Percentiles rank a stretch among this genome's conserved stretches.
These are phyloP conservation scores for Actenoides lindsayi DNA, from an alignment of 2,113 vertebrate species.

Conservation along the genomic window DNA sequence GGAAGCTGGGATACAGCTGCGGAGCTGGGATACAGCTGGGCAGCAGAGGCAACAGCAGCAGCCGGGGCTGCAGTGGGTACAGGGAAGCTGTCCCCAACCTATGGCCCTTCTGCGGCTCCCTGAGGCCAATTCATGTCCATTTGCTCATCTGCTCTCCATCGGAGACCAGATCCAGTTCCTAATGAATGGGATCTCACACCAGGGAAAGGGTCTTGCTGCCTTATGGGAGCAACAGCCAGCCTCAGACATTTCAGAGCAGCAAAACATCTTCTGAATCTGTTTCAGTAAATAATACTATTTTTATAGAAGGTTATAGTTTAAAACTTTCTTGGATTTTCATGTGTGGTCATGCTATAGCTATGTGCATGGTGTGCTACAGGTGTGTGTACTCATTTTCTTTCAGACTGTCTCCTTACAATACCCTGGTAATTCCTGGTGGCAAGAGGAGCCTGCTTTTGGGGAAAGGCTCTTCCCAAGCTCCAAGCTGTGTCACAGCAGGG, in stretches of 20 bases:
- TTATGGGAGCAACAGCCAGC: accelerated
- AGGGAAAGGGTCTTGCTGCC: background rate
- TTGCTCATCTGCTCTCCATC: background rate
- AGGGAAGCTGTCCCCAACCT: background rate
- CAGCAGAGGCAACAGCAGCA: background rate
- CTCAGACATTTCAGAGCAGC: background rate
- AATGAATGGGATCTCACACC: background rate
- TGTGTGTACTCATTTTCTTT: background rate
- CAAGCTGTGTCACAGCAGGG: background rate
- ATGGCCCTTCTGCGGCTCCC: background rate
- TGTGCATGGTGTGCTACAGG: too few relatives aligned
- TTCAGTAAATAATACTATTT: background rate
- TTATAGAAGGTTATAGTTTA: background rate
- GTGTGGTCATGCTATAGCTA: background rate
- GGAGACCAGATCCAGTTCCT: background rate
- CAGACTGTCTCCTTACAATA: background rate
- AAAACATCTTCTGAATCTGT: background rate
- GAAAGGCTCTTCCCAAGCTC: background rate
- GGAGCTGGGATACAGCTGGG: background rate
- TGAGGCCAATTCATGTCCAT: background rate
- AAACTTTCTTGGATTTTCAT: background rate
- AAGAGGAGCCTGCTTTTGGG: background rate
- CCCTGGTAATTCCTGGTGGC: background rate
- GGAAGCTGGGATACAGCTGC: background rate
- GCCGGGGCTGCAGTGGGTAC: accelerated